Base-by-base conservation (phyloP, 2,797 vertebrate genomes). In the Melanotaenia pygmaea region DNA sequence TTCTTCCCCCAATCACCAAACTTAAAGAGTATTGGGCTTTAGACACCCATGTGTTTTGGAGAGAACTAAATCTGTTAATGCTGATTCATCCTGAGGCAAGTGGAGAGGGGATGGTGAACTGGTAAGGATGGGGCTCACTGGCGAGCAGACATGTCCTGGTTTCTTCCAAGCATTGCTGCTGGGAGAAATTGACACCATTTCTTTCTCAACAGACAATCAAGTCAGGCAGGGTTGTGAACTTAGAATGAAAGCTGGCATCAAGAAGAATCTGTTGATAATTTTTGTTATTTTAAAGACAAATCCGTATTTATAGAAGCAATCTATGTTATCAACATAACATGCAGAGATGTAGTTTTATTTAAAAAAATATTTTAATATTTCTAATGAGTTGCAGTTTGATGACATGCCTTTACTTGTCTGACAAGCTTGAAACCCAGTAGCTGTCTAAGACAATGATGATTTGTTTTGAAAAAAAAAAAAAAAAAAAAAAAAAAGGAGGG, bases 121-220 rank as follows among this genome's bases (percentile, higher is more conserved):
- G 72, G 74, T 64, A 59, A 66, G 67, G 74, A 80, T 2, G 50
- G 70, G 70, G 74, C 85, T 66, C 72, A 72, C 58, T 86, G 80
- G 81, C 35, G 3, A 87, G 64, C 62, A 69, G 59, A 85, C 54
- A 60, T 30, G 11, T 83, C 67, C 79, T 68, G 73, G 66, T 81
- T 86, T 79, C 80, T 83, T 84, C 69, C 0, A 0, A 88, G 79
- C 76, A 53, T 67, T 22, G 70, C 82, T 83, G 69, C 74, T 79
- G 47, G 79, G 75, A 70, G 68, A 73, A 62, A 76, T 60, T 80
- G 75, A 86, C 83, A 86, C 70, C 68, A 76, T 84, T 87, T 85
- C 59, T 78, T 80, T 81, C 61, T 79, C 24, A 1, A 69, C 68
- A 74, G 58, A 76, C 66, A 80, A 78, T 59, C 38, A 43, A 68